Conservation (phyloP, 1,140 invertebrate genomes). For the Drosophila equinoxialis region DNA sequence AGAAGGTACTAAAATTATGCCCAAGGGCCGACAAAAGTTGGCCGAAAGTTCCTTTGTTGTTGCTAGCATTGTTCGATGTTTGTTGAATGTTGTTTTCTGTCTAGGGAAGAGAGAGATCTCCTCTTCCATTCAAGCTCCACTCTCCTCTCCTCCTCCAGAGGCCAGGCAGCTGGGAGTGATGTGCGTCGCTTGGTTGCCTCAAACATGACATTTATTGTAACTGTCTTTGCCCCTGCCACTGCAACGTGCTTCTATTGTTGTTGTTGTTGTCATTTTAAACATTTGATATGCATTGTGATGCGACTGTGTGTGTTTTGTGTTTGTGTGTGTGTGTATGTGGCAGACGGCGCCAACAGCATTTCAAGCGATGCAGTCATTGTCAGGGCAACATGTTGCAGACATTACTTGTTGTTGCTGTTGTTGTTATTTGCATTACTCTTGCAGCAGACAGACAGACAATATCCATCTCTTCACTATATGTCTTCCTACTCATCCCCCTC, state of each 20-base stretch:
- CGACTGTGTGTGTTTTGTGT: slow-evolving; percentile 26
- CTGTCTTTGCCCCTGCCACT: slow-evolving; percentile 44
- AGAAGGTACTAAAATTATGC: slow-evolving; percentile 57
- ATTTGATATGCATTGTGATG: slow-evolving; percentile 74
- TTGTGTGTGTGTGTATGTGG: slow-evolving; percentile 34
- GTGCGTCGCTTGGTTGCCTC: slow-evolving; percentile 68
- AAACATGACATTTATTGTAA: slow-evolving; percentile 82
- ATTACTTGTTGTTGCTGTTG: slow-evolving; percentile 23
- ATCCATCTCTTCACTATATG: slow-evolving; percentile 8
- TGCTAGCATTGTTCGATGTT: slow-evolving; percentile 12
- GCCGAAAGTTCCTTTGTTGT: slow-evolving; percentile 39
- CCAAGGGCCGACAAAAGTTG: slow-evolving; percentile 50
- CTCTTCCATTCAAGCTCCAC: background rate
- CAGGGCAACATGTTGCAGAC: slow-evolving; percentile 76
- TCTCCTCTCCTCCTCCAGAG: background rate
- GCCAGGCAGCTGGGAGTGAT: slow-evolving; percentile 57
- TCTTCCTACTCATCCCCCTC: slow-evolving; percentile 21
- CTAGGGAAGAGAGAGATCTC: slow-evolving; percentile 13
- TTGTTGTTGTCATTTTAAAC: slow-evolving; percentile 73
- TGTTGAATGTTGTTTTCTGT: slow-evolving; percentile 15
- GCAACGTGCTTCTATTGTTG: slow-evolving; percentile 28
- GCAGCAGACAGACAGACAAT: slow-evolving; percentile 45
- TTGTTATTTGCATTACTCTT: slow-evolving; percentile 22
- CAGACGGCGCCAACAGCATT: slow-evolving; percentile 65
- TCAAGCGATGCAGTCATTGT: slow-evolving; percentile 64